Percentiles rank a stretch among this genome's conserved stretches.
Evolutionary conservation across 2,113 vertebrate genomes (phyloP).

Genomic region (Macaca fascicularis): DNA sequence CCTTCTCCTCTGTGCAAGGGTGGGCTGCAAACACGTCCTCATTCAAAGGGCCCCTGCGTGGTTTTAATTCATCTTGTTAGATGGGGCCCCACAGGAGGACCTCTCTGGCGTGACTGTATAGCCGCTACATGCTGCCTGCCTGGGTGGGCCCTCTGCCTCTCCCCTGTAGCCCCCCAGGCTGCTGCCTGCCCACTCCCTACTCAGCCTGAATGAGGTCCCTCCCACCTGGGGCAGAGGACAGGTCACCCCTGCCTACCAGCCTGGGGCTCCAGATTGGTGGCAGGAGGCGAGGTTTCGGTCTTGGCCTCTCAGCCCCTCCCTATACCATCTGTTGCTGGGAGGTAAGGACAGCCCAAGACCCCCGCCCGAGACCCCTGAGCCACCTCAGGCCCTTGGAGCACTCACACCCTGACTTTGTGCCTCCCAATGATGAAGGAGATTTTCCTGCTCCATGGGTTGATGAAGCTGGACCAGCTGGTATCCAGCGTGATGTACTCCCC

Average conservation of each 20-base stretch:
- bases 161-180: background rate
- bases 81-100: background rate
- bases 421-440: conserved; percentile 96
- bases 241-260: background rate
- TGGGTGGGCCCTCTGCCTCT: background rate
- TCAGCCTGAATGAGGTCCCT: background rate
- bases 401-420: conserved; percentile 97
- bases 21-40: conserved; percentile 93
- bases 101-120: rapidly evolving
- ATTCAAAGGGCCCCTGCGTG: conserved; percentile 93
- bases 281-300: background rate
- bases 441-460: conserved; percentile 97
- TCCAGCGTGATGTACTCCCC: conserved; percentile 96
- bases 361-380: background rate
- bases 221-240: background rate
- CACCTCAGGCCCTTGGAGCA: background rate
- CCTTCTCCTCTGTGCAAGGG: conserved; percentile 83
- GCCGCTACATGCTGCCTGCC: too few relatives aligned
- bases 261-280: background rate
- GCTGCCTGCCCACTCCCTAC: too few relatives aligned
- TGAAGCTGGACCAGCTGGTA: conserved; percentile 98
- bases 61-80: background rate
- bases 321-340: background rate
- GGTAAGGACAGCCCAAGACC: background rate
- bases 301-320: too few relatives aligned